Percentiles rank a stretch among this genome's conserved stretches.
These are phyloP conservation scores for Promerops cafer DNA, from an alignment of 2,113 vertebrate genomes.

Conservation along the genomic window DNA sequence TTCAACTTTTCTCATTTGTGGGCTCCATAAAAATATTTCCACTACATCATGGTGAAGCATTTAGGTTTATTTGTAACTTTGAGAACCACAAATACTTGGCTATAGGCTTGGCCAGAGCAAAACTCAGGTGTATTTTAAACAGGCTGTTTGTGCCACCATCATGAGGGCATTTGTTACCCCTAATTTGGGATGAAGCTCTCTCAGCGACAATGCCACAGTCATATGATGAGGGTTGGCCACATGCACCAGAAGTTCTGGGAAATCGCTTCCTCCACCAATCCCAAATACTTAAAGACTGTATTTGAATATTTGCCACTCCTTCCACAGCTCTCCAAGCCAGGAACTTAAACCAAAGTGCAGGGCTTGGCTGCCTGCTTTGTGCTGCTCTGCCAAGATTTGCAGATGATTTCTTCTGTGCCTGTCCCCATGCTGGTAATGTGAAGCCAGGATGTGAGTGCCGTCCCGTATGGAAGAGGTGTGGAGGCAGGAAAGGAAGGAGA, in stretches of 20 bases:
- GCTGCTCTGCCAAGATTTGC: background rate
- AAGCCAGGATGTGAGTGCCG: background rate
- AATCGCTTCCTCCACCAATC: background rate
- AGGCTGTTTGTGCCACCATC: background rate
- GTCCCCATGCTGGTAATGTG: rapidly evolving
- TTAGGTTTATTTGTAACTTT: background rate
- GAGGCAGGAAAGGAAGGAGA: background rate
- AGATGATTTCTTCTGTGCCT: background rate
- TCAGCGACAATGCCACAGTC: rapidly evolving
- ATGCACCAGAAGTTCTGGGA: background rate
- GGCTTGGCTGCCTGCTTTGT: background rate
- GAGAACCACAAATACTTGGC: background rate
- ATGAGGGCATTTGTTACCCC: background rate
- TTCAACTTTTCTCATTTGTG: background rate
- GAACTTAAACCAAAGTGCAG: background rate
- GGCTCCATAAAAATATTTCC: background rate
- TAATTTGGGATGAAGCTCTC: rapidly evolving
- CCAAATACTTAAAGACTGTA: background rate
- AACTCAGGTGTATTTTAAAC: background rate
- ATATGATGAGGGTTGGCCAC: background rate
- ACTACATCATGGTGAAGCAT: background rate
- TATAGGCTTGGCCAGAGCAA: background rate
- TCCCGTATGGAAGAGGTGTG: rapidly evolving
- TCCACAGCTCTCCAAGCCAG: background rate
- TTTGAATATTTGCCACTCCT: background rate